Conservation (phyloP, 2,888 invertebrate species). For the Zeuzera pyrina region DNA sequence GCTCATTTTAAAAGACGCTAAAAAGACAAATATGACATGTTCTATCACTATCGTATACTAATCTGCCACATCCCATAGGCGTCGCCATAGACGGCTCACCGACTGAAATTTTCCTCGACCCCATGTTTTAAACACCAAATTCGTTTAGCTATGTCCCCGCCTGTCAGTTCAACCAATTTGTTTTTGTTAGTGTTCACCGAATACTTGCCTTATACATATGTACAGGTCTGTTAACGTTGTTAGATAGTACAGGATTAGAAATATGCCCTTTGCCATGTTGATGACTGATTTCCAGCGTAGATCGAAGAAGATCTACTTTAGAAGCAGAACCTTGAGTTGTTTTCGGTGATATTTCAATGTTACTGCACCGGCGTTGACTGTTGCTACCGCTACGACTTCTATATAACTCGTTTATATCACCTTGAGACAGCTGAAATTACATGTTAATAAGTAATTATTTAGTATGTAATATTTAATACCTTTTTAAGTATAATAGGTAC, state of each 20-base stretch:
- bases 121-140: no score
- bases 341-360: conserved; percentile 62
- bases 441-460: no score
- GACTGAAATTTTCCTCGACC: no score
- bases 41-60: no score
- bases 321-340: conserved; percentile 63
- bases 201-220: conserved; percentile 48
- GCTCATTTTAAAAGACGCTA: no score
- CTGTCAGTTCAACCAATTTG: no score
- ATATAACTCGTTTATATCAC: conserved; percentile 63
- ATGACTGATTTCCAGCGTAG: conserved; percentile 79
- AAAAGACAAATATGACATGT: no score
- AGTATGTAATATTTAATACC: no score
- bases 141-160: no score
- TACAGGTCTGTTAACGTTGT: conserved; percentile 30
- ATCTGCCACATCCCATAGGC: no score
- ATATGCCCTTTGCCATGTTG: conserved; percentile 68
- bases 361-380: conserved; percentile 70
- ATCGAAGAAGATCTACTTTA: conserved; percentile 79
- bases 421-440: conserved; percentile 59
- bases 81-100: no score
- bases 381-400: conserved; percentile 65
- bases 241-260: conserved; percentile 72
- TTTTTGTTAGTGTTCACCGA: not conserved
- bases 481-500: no score